phyloP scores from a whole-genome alignment of 2,888 invertebrate genomes.

The Pristionchus mayeri region DNA sequence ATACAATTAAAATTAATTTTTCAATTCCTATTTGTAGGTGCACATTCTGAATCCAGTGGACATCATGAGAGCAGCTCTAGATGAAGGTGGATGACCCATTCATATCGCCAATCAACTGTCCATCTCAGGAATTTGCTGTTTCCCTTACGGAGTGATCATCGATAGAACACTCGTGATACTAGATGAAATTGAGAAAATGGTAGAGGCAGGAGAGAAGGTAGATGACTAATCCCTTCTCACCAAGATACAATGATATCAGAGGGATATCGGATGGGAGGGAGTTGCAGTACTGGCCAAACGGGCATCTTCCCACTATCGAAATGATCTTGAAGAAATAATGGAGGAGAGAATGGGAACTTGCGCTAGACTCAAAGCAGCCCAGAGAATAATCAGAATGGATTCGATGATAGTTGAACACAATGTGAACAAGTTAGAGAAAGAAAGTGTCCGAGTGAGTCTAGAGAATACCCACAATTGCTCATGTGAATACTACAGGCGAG shows the following conservation, averaged over 20 bases:
- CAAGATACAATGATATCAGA: conserved; percentile 41
- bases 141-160: conserved; percentile 72
- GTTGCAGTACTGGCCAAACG: conserved; percentile 66
- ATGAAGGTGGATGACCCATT: conserved; percentile 64
- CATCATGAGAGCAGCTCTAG: conserved; percentile 72
- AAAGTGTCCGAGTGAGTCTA: conserved; percentile 58
- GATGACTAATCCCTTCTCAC: neutral
- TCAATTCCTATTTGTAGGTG: too few relatives aligned
- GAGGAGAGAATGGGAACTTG: conserved; percentile 71
- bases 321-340: conserved; percentile 62
- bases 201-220: conserved; percentile 36
- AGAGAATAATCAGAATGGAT: conserved; percentile 72
- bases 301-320: conserved; percentile 70
- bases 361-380: conserved; percentile 70
- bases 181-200: conserved; percentile 62
- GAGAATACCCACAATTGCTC: too few relatives aligned
- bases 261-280: conserved; percentile 63
- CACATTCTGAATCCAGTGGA: conserved; percentile 75
- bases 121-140: conserved; percentile 72
- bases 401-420: conserved; percentile 72
- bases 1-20: too few relatives aligned
- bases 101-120: neutral
- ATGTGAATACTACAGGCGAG: conserved; percentile 55
- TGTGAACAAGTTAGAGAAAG: conserved; percentile 71
- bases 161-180: conserved; percentile 69